Evolutionary conservation across 2,113 vertebrate species (phyloP).

Genomic region (Speoplatyrhinus poulsoni): DNA sequence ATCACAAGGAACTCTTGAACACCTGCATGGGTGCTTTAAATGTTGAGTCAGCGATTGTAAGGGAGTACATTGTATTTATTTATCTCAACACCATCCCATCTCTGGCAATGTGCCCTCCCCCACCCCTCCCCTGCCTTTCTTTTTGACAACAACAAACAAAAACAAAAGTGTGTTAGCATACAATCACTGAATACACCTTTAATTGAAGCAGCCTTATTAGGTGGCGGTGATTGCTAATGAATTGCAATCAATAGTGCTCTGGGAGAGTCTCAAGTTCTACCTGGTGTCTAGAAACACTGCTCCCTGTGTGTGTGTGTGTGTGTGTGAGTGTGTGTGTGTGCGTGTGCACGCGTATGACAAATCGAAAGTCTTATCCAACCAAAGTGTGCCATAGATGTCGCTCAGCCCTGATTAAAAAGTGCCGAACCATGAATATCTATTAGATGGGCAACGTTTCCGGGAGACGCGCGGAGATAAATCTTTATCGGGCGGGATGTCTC

Average conservation of each 20-base stretch:
- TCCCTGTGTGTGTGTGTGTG: not conserved
- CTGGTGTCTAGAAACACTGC: slow-evolving; percentile 25
- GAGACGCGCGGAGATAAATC: slow-evolving; percentile 59
- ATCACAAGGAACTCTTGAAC: no score
- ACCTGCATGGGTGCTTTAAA: no score
- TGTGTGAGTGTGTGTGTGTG: no score
- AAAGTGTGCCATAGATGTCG: slow-evolving; percentile 58
- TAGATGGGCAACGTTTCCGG: slow-evolving; percentile 61
- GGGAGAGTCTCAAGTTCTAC: slow-evolving; percentile 17
- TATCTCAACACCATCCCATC: no score
- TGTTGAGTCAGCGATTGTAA: no score
- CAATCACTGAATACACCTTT: not conserved
- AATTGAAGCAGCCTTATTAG: slow-evolving; percentile 18
- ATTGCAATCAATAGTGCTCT: slow-evolving; percentile 1
- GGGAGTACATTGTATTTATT: no score
- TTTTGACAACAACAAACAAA: not conserved
- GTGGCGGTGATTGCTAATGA: slow-evolving; percentile 11
- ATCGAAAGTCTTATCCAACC: slow-evolving; percentile 61
- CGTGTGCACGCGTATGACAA: slow-evolving; percentile 50
- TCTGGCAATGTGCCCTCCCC: no score
- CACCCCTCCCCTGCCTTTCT: no score
- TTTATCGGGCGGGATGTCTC: slow-evolving; percentile 45
- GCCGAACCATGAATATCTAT: slow-evolving; percentile 74
- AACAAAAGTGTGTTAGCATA: not conserved
- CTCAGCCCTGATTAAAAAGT: slow-evolving; percentile 68